Percentiles rank a stretch among this genome's conserved stretches.
phyloP scores from a whole-genome alignment of 1,140 invertebrate species.

The Pollicipes pollicipes region DNA sequence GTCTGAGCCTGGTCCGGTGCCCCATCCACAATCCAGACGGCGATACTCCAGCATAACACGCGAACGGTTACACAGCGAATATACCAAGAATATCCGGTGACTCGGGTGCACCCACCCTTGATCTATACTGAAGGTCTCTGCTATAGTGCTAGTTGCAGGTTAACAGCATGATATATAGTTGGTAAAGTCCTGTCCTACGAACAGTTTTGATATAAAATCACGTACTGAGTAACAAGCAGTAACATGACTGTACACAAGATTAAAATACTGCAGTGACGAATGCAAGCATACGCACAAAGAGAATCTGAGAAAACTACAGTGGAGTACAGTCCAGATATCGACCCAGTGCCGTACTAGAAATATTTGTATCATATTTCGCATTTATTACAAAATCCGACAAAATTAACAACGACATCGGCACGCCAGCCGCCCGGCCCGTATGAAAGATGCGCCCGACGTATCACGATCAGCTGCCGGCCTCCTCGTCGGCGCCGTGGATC shows the following conservation, averaged over 20 bases:
- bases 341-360: not conserved
- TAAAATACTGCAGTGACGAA: constrained; percentile 1
- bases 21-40: not conserved
- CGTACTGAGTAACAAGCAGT: not conserved
- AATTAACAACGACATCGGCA: not conserved
- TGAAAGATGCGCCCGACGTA: not conserved
- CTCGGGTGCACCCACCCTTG: not conserved
- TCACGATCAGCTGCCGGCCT: not conserved
- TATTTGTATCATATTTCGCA: not conserved
- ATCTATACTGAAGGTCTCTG: not conserved
- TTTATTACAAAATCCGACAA: not conserved
- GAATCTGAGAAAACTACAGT: not conserved
- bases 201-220: constrained; percentile 2
- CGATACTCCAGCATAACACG: not conserved
- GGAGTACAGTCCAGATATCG: not conserved
- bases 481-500: not conserved
- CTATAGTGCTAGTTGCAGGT: not conserved
- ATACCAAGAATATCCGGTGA: too few relatives aligned
- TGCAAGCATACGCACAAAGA: constrained; percentile 1
- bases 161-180: not conserved
- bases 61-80: not conserved
- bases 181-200: not conserved
- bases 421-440: not conserved
- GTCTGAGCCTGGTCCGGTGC: not conserved
- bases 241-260: not conserved